Evolutionary conservation across 2,797 vertebrate species (phyloP), one percentile per base, ranked within the genome.

Genomic region (Clarias laeviceps): DNA sequence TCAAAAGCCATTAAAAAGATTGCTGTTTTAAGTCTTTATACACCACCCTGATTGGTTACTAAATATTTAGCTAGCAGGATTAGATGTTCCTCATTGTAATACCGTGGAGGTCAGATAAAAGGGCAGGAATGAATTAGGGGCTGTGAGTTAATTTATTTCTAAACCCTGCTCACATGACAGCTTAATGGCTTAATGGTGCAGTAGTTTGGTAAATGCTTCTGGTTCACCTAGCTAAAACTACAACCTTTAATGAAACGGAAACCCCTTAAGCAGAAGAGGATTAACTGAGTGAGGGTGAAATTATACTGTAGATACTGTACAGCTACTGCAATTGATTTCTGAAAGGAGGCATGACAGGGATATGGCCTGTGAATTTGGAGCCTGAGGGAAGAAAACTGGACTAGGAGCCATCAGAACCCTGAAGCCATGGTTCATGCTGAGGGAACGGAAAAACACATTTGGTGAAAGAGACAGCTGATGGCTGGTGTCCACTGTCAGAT

Each of bases 361-460:
- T 50, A 74, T 29, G 77, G 9, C 61, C n/a, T 45, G 34, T 65
- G 3, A 82, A 69, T 56, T 69, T 56, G 32, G 14, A 72, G 29
- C 32, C 54, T 37, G 56, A 40, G 7, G 18, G 54, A 69, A 70
- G 20, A 32, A 70, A 32, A 34, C 14, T n/a, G 37, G 24, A 18
- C 34, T 45, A 22, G 77, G 12, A 80, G 66, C 50, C 56, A 80
- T 77, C 29, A 85, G 76, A 76, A 82, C 45, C 82, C 69, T 61
- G 50, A 64, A 59, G 80, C 57, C 79, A 80, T 45, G 40, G 68
- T 73, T 87, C 80, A 5, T 32, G 69, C 78, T 80, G 80, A 84
- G 83, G n/a, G 64, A 84, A 83, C 2, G 37, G 79, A 80, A 86
- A 24, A 90, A 87, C 84, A 87, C 24, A 87, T 66, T 65, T n/a